phyloP scores from a whole-genome alignment of 2,113 vertebrate genomes.

The Leucoraja erinaceus region DNA sequence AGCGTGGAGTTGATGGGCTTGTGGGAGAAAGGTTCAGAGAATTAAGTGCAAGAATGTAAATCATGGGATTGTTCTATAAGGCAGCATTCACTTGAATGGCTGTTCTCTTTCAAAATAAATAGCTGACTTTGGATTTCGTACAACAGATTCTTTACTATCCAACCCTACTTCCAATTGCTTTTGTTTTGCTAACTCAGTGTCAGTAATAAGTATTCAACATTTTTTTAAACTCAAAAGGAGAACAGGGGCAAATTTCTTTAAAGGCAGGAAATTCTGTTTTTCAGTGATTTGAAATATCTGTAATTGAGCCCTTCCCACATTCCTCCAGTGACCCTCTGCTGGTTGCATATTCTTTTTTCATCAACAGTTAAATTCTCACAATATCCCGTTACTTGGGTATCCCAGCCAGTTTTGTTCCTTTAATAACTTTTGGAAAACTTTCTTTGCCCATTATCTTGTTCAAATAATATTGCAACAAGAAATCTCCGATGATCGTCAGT shows the following conservation, averaged over 20 bases:
- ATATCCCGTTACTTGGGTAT: slow-evolving; percentile 43
- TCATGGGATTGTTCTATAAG: too few species aligned
- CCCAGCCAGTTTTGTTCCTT: slow-evolving; percentile 51
- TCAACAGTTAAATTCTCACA: background rate
- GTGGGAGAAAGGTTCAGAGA: too few species aligned
- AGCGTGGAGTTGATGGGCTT: too few species aligned
- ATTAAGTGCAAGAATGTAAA: too few species aligned
- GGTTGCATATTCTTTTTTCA: background rate
- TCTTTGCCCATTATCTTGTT: slow-evolving; percentile 53
- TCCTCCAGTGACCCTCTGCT: background rate
- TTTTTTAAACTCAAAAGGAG: background rate
- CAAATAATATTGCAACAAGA: slow-evolving; percentile 55
- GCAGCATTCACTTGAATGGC: too few species aligned
- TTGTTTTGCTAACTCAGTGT: too few species aligned
- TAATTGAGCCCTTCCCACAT: background rate
- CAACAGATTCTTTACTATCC: too few species aligned
- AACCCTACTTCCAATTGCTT: too few species aligned
- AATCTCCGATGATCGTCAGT: slow-evolving; percentile 47
- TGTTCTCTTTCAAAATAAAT: too few species aligned
- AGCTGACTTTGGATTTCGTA: too few species aligned
- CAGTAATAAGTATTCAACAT: too few species aligned
- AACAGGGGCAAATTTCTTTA: background rate
- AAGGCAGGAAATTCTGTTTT: background rate
- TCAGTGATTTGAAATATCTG: background rate
- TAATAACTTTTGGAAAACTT: slow-evolving; percentile 58